These are phyloP conservation scores for Microcebus lehilahytsara DNA, from an alignment of 2,113 vertebrate species.

Conservation along the genomic window DNA sequence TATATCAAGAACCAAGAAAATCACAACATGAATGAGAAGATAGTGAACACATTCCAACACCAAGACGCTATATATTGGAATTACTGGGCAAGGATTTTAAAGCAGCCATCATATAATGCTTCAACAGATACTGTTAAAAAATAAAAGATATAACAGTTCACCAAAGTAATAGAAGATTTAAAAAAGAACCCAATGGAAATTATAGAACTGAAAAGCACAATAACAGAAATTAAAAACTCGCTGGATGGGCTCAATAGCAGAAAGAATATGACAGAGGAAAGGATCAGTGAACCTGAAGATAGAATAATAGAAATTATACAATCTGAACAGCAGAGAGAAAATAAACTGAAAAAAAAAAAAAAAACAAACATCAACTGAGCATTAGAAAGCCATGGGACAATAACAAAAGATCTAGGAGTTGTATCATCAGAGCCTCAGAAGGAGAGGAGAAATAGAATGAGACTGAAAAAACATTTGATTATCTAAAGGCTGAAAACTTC, in stretches of 20 bases:
- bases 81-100: neutral
- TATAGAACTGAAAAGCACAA: neutral
- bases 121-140: slow-evolving; percentile 13
- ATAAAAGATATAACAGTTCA: neutral
- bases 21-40: slow-evolving; percentile 36
- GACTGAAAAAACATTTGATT: slow-evolving; percentile 18
- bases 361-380: neutral
- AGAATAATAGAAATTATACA: slow-evolving; percentile 26
- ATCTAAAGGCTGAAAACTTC: neutral
- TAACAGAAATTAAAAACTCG: neutral
- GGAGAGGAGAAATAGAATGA: neutral
- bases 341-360: neutral
- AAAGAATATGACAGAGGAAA: slow-evolving; percentile 23
- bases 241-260: neutral
- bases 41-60: neutral
- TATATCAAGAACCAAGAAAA: slow-evolving; percentile 28
- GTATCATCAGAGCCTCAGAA: neutral
- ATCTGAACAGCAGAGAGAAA: neutral
- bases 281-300: neutral
- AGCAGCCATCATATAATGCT: neutral
- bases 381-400: neutral
- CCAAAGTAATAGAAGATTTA: neutral
- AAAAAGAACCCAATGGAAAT: neutral
- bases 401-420: neutral
- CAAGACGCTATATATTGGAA: neutral